phyloP scores from a whole-genome alignment of 2,888 invertebrate genomes.

The Smittia aterrima region DNA sequence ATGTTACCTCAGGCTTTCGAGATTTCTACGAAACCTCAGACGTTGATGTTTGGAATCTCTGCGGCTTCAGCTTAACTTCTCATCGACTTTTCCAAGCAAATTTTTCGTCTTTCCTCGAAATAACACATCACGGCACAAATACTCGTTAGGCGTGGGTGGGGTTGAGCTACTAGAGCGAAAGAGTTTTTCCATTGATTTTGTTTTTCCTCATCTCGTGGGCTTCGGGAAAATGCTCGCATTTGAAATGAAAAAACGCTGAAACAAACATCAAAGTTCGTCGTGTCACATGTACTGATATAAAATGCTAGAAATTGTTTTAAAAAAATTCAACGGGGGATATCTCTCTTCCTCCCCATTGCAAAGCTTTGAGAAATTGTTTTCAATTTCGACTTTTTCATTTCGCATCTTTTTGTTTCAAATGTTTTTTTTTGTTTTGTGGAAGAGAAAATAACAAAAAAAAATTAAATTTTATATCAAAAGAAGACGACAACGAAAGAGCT shows the following conservation, averaged over 20 bases:
- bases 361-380: not conserved
- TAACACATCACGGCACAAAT: constrained; percentile 10
- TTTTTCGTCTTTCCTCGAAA: not conserved
- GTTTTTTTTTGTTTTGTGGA: not conserved
- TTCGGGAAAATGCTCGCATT: not conserved
- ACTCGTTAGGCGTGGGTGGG: constrained; percentile 3
- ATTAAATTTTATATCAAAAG: not conserved
- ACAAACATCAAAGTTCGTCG: constrained; percentile 19
- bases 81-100: not conserved
- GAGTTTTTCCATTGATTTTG: not conserved
- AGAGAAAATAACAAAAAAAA: too few species aligned
- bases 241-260: not conserved
- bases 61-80: not conserved
- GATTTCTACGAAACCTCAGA: too few species aligned
- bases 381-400: too few species aligned
- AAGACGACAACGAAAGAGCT: too few species aligned
- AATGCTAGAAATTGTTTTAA: not conserved
- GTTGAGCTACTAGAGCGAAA: not conserved
- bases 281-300: constrained; percentile 16
- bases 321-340: not conserved
- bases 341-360: not conserved
- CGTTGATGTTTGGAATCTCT: too few species aligned
- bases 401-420: not conserved
- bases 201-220: not conserved
- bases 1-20: too few species aligned